Conservation (phyloP, 2,888 invertebrate genomes). For the Timema podura region DNA sequence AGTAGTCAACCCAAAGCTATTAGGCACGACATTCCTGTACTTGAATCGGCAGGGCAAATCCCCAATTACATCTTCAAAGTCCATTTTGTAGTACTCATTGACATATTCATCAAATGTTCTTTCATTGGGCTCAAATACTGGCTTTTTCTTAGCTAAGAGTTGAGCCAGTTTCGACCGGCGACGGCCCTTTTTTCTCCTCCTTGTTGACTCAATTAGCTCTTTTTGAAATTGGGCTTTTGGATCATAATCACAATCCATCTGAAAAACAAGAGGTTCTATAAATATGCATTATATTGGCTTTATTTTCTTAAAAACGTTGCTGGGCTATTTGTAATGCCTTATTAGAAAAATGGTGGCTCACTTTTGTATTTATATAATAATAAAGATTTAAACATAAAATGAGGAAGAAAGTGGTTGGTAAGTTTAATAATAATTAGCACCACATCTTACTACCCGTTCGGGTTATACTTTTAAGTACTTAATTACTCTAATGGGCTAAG, state of each 20-base stretch:
- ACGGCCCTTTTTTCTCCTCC: constrained; percentile 36
- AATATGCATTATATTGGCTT: constrained; percentile 6
- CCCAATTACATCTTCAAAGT: constrained; percentile 93
- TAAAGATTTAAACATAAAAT: too few species aligned
- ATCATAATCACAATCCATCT: constrained; percentile 90
- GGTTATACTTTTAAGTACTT: too few species aligned
- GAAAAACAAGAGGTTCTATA: constrained; percentile 33
- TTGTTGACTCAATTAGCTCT: constrained; percentile 51
- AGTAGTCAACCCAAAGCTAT: constrained; percentile 83
- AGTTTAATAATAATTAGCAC: too few species aligned
- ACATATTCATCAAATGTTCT: constrained; percentile 81
- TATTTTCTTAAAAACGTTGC: too few species aligned
- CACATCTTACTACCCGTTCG: too few species aligned
- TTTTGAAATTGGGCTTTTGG: constrained; percentile 52
- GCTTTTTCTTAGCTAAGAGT: constrained; percentile 70
- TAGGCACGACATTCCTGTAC: constrained; percentile 83
- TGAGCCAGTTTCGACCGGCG: constrained; percentile 73
- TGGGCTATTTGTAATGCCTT: too few species aligned
- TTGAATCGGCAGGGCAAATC: constrained; percentile 90
- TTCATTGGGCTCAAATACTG: constrained; percentile 74
- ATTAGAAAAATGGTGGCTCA: too few species aligned
- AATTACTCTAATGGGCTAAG: too few species aligned
- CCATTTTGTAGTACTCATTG: constrained; percentile 91
- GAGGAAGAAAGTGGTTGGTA: too few species aligned
- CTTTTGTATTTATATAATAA: too few species aligned